Evolutionary conservation across 1,140 invertebrate genomes (phyloP).

Genomic region (Papilio polytes): DNA sequence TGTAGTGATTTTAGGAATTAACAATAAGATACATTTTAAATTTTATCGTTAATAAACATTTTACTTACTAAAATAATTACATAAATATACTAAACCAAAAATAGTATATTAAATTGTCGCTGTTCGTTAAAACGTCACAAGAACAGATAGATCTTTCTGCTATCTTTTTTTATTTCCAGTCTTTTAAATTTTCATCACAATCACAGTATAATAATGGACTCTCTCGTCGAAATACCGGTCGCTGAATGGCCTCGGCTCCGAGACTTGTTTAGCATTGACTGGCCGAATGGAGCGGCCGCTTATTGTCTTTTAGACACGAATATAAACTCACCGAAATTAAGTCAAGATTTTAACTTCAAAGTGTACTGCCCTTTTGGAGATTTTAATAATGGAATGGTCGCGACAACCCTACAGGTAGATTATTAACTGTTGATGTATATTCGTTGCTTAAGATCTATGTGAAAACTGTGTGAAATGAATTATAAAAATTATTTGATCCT

Average conservation of each 20-base stretch:
- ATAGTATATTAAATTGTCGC: too few relatives aligned
- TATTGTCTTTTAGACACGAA: conserved; percentile 53
- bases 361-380: conserved; percentile 58
- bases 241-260: conserved; percentile 46
- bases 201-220: conserved; percentile 46
- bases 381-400: conserved; percentile 55
- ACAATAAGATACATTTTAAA: too few relatives aligned
- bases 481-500: background rate
- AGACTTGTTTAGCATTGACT: conserved; percentile 47
- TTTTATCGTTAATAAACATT: too few relatives aligned
- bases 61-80: too few relatives aligned
- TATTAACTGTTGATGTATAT: background rate
- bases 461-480: background rate
- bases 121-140: background rate
- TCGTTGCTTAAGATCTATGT: background rate
- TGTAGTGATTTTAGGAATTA: too few relatives aligned
- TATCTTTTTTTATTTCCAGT: background rate
- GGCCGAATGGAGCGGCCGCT: conserved; percentile 47
- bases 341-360: conserved; percentile 46
- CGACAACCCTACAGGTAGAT: conserved; percentile 48
- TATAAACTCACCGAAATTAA: conserved; percentile 44
- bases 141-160: background rate
- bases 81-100: too few relatives aligned
- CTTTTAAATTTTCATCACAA: background rate
- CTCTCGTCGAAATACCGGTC: conserved; percentile 48